These are phyloP conservation scores for Eubasilissa splendida DNA, from an alignment of 2,888 invertebrate genomes.

Conservation along the genomic window DNA sequence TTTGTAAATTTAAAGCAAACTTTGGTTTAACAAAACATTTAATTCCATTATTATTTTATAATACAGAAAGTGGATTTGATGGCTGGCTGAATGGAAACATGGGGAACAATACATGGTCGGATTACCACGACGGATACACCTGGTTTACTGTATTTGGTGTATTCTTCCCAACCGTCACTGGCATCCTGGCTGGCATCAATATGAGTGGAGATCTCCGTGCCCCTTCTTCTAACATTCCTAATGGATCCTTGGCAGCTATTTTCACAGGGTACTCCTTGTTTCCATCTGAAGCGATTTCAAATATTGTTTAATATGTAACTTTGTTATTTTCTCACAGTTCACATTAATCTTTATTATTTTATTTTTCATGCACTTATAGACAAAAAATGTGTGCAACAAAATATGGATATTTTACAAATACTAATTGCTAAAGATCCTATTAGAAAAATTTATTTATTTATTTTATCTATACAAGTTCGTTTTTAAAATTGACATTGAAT, in stretches of 20 bases:
- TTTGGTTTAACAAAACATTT: too few species aligned
- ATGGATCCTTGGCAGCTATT: constrained; percentile 94
- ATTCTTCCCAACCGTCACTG: constrained; percentile 97
- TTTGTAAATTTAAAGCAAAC: neutral
- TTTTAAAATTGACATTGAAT: too few species aligned
- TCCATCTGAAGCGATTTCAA: neutral
- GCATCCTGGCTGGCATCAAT: constrained; percentile 96
- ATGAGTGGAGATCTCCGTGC: constrained; percentile 97
- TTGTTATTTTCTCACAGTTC: too few species aligned
- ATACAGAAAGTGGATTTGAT: constrained; percentile 83
- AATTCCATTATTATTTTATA: constrained; percentile 9
- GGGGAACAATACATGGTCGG: constrained; percentile 85
- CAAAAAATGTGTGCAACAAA: too few species aligned
- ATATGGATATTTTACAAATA: too few species aligned
- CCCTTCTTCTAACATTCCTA: constrained; percentile 93
- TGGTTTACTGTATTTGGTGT: constrained; percentile 98
- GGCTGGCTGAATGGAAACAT: constrained; percentile 90
- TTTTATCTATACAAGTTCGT: too few species aligned
- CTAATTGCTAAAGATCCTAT: too few species aligned
- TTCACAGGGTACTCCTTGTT: constrained; percentile 81
- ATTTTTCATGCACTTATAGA: too few species aligned
- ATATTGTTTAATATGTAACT: neutral
- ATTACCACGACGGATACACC: constrained; percentile 84
- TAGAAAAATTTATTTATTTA: too few species aligned
- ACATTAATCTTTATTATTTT: too few species aligned